Percentiles rank a stretch among this genome's conserved stretches.
Evolutionary conservation across 2,888 invertebrate genomes (phyloP).

Genomic region (Criorhina ranunculi): DNA sequence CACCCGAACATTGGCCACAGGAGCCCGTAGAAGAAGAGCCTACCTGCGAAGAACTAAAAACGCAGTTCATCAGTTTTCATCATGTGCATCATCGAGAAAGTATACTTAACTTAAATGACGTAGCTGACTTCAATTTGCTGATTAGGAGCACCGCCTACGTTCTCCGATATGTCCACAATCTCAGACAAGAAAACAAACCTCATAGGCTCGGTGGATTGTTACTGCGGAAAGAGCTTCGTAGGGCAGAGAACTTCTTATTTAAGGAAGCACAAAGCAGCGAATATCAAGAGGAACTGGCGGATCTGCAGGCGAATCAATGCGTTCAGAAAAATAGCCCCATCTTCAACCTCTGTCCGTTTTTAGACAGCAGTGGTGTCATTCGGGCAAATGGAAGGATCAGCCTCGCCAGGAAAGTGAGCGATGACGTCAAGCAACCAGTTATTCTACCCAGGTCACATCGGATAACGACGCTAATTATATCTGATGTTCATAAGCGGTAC

Average conservation of each 20-base stretch:
- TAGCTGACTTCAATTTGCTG: background rate
- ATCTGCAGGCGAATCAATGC: constrained; percentile 9
- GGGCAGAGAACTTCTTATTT: background rate
- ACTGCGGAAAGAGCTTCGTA: too few relatives aligned
- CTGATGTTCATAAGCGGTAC: background rate
- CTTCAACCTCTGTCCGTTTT: background rate
- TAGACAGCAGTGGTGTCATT: background rate
- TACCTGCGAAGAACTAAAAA: too few relatives aligned
- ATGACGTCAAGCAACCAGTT: background rate
- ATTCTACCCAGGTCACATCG: constrained; percentile 6
- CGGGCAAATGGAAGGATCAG: too few relatives aligned
- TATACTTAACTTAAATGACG: constrained; percentile 1
- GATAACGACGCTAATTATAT: background rate
- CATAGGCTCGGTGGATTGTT: too few relatives aligned
- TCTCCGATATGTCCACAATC: too few relatives aligned
- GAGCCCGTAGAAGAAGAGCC: background rate
- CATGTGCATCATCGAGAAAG: background rate
- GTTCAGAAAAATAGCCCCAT: background rate
- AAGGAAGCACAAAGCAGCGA: constrained; percentile 3
- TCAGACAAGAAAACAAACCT: too few relatives aligned
- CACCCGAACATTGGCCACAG: background rate
- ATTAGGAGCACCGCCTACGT: too few relatives aligned
- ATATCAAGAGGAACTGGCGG: background rate
- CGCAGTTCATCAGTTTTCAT: background rate
- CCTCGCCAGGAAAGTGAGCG: too few relatives aligned